Evolutionary conservation across 2,888 invertebrate species (phyloP), one percentile per base, ranked within the genome.

Genomic region (Allophyes oxyacanthae): DNA sequence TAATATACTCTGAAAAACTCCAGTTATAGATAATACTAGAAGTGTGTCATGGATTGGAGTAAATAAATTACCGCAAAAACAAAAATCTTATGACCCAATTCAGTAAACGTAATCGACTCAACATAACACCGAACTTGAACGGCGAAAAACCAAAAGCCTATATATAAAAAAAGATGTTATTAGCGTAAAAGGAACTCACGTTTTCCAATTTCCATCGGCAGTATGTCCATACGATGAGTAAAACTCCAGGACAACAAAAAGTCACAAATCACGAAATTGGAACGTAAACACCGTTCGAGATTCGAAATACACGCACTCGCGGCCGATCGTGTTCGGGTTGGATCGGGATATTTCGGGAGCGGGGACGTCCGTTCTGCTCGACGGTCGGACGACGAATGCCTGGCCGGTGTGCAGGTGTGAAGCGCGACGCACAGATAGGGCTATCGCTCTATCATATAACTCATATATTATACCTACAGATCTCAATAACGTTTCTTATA

Each of bases 221-320:
- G 6, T 78, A 57, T 41, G 20, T 48, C 44, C 45, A 49, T 48
- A 28, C 34, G 75, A 66, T 73, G 64, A 75, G 59, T 66, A 59
- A 70, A 79, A 81, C 80, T 83, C 82, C 82, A 73, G 80, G 77
- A 78, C 77, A 84, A 79, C 77, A 78, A 76, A 78, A 81, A 82
- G 84, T 86, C 82, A 85, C 87, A 86, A 84, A 88, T 84, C 88
- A 89, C 88, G 83, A 73, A 70, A 81, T 83, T 78, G 78, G 66
- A 81, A 86, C 82, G 82, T 84, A 80, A 85, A 84, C 88, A 87
- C 86, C 82, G 72, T 81, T 81, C 67, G 72, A 72, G 60, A 70
- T 75, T 75, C 54, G 48, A 64, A 61, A 69, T 78, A 72, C 79
- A 78, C 76, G 71, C 87, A 88, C 89, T 85, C 86, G 84, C 87